Evolutionary conservation across 1,140 invertebrate species (phyloP).

Genomic region (Acyrthosiphon pisum): DNA sequence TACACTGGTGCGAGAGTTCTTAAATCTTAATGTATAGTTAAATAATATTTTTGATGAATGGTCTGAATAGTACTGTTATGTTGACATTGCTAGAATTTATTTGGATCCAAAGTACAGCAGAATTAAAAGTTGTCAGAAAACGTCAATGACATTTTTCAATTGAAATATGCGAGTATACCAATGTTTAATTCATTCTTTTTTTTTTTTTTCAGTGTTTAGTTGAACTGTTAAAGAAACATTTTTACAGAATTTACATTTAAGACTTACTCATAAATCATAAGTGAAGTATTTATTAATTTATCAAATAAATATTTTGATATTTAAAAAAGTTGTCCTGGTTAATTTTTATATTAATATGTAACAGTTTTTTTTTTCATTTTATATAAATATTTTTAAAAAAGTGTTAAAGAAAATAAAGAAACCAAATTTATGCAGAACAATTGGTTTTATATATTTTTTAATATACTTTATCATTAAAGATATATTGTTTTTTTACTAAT

Average conservation of each 20-base stretch:
- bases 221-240: not conserved
- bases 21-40: not conserved
- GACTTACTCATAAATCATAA: not conserved
- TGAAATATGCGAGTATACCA: not conserved
- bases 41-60: not conserved
- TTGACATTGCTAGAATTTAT: not conserved
- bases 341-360: not conserved
- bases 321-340: not conserved
- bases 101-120: not conserved
- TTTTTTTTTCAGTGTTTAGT: constrained; percentile 24
- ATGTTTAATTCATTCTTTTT: not conserved
- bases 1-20: not conserved
- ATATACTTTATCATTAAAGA: not conserved
- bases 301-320: not conserved
- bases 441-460: not conserved
- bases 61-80: not conserved
- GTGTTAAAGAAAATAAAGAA: not conserved
- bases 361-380: not conserved
- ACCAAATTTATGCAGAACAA: not conserved
- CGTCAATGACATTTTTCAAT: not conserved
- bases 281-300: not conserved
- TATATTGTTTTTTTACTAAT: not conserved
- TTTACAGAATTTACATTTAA: not conserved
- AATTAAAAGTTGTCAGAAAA: not conserved
- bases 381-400: not conserved